Base-by-base conservation (phyloP, 2,797 vertebrate species). In the Hypotaenidia philippensis region DNA sequence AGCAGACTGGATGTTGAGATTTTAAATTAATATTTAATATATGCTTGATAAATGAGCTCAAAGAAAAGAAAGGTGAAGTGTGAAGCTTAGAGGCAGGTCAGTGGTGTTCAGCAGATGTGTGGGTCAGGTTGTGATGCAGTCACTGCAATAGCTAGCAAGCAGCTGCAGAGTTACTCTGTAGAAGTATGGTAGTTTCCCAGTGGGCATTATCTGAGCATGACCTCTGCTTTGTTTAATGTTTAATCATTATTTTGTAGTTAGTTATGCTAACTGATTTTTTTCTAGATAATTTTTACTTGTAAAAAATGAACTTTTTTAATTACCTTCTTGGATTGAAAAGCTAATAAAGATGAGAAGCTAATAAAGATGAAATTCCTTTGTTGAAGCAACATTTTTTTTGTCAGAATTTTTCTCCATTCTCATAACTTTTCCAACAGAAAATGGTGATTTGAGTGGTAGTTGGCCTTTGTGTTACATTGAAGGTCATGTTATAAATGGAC, bases 201-300 rank as follows among this genome's bases (percentile, higher is more conserved):
- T 27, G 12, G 29, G 12, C 31, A 16, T 8, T 60, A 53, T 13
- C 19, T 18, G 31, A 76, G 31, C 11, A 4, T 68, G 26, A 27
- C 32, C 31, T 84, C 69, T 38, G 6, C 59, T 64, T 55, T 17
- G 25, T 55, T 88, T 64, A 61, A 40, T 66, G 44, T 27, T 72
- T 83, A 90, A 82, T 79, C 29, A 9, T 32, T 26, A 25, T 84
- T 94, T 89, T 82, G 29, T 61, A 34, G 36, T 60, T 90, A 56
- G 10, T 76, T 87, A 18, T 11, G 16, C 18, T 69, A 47, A 47
- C 21, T 47, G 21, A 11, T 21, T 21, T 47, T 22, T 47, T 69
- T 84, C 40, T 78, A 47, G 34, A 55, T 72, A 36, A 50, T 69
- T 87, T 65, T 89, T 15, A 64, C 26, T 38, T 66, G 9, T 74